Percentiles rank a stretch among this genome's conserved stretches.
Conservation (phyloP, 2,888 invertebrate genomes). For the Drosophila histrio region DNA sequence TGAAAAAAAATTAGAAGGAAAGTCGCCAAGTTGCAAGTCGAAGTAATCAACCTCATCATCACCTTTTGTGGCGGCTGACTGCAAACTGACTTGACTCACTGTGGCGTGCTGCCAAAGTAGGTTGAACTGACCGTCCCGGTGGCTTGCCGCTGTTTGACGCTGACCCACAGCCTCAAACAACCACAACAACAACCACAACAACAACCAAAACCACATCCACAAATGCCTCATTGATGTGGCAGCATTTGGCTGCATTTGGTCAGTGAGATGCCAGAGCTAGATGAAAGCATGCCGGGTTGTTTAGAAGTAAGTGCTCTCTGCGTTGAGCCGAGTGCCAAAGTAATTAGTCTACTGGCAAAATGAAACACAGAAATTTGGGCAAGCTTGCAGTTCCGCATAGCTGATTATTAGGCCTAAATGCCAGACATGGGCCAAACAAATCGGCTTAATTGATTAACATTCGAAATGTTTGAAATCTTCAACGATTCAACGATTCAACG, state of each 20-base stretch:
- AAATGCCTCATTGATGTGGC: conserved; percentile 30
- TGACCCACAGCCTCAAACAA: conserved; percentile 50
- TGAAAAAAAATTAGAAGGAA: conserved; percentile 76
- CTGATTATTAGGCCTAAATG: conserved; percentile 74
- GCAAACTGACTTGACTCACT: conserved; percentile 7
- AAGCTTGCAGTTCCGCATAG: conserved; percentile 76
- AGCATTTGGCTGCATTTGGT: conserved; percentile 46
- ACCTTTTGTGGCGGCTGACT: conserved; percentile 65
- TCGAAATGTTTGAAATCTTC: conserved; percentile 49
- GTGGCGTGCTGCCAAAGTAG: conserved; percentile 70
- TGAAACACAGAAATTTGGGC: conserved; percentile 50
- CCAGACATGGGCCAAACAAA: conserved; percentile 47
- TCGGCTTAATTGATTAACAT: conserved; percentile 65
- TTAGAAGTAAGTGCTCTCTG: conserved; percentile 51
- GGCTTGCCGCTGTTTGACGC: conserved; percentile 33
- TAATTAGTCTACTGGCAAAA: conserved; percentile 76
- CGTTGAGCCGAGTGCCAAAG: conserved; percentile 74
- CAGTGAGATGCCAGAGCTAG: conserved; percentile 64
- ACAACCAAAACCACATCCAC: conserved; percentile 35
- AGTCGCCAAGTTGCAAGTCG: conserved; percentile 69
- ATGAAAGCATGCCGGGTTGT: conserved; percentile 72
- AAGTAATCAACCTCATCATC: conserved; percentile 78
- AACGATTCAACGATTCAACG: no score
- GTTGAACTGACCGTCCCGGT: conserved; percentile 57
- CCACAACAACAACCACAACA: conserved; percentile 17